phyloP scores from a whole-genome alignment of 1,140 invertebrate species.

The Lordiphosa stackelbergi region DNA sequence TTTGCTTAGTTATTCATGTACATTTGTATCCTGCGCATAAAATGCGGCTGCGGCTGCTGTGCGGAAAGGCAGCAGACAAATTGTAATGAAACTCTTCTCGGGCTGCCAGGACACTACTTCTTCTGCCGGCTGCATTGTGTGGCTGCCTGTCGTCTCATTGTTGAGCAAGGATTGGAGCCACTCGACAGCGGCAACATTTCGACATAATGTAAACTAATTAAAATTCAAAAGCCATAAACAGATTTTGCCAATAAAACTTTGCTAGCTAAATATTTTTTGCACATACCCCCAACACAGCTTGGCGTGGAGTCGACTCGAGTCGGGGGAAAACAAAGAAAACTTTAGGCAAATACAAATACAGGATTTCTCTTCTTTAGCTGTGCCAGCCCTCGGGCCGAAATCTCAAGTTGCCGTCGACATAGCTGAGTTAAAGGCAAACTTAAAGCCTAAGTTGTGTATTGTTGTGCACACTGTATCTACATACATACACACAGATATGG shows the following conservation, averaged over 20 bases:
- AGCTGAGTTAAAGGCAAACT: constrained; percentile 45
- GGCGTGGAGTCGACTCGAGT: background rate
- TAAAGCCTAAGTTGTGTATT: constrained; percentile 44
- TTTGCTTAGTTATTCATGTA: constrained; percentile 73
- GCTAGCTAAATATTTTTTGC: constrained; percentile 73
- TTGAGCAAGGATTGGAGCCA: constrained; percentile 15
- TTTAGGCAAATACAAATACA: constrained; percentile 37
- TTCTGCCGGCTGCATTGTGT: constrained; percentile 25
- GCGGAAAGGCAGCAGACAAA: constrained; percentile 76
- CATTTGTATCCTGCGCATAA: constrained; percentile 75
- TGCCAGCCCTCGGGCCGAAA: constrained; percentile 25
- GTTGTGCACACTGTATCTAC: constrained; percentile 47
- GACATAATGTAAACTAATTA: constrained; percentile 77
- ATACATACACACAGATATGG: constrained; percentile 37
- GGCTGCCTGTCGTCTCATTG: constrained; percentile 38
- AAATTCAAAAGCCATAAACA: constrained; percentile 77
- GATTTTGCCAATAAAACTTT: constrained; percentile 77
- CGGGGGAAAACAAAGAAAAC: constrained; percentile 63
- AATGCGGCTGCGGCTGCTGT: constrained; percentile 75
- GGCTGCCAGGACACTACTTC: constrained; percentile 62
- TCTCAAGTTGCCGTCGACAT: constrained; percentile 17
- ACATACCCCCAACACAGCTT: constrained; percentile 27
- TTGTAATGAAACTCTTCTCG: constrained; percentile 70
- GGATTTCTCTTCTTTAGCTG: constrained; percentile 34
- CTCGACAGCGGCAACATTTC: constrained; percentile 55